phyloP scores from a whole-genome alignment of 1,140 invertebrate genomes.

The Theocolax elegans region DNA sequence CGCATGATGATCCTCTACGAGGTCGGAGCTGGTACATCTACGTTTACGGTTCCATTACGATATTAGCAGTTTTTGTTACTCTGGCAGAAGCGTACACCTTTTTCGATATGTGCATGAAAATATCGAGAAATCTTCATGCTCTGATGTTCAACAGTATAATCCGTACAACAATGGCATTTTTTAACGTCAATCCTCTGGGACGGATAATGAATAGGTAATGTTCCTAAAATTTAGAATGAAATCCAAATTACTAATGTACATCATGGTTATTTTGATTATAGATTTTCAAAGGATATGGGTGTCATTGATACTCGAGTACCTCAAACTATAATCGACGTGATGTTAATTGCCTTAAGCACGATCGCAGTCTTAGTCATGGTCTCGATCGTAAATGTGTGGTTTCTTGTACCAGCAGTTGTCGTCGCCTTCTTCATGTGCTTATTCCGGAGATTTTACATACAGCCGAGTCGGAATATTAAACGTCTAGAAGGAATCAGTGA shows the following conservation, averaged over 20 bases:
- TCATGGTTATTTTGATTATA: conserved; percentile 11
- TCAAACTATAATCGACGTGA: conserved; percentile 75
- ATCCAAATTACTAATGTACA: too few relatives aligned
- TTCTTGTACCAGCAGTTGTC: conserved; percentile 77
- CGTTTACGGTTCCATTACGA: conserved; percentile 68
- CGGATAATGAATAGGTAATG: conserved; percentile 76
- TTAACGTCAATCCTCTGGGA: conserved; percentile 83
- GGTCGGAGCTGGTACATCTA: conserved; percentile 52
- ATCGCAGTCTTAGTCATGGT: conserved; percentile 82
- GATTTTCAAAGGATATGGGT: conserved; percentile 85
- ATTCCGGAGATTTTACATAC: conserved; percentile 82
- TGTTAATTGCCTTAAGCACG: conserved; percentile 78
- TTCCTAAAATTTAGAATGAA: neutral
- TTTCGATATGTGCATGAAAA: conserved; percentile 76
- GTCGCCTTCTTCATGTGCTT: conserved; percentile 79
- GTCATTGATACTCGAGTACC: conserved; percentile 87
- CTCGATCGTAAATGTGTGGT: conserved; percentile 78
- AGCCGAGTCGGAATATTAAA: conserved; percentile 84
- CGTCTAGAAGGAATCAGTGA: conserved; percentile 88
- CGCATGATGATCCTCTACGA: conserved; percentile 1
- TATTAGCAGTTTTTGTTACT: conserved; percentile 70
- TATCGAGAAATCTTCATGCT: conserved; percentile 80
- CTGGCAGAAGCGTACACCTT: conserved; percentile 73
- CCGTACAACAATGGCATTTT: conserved; percentile 83
- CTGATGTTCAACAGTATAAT: conserved; percentile 83